Evolutionary conservation across 2,113 vertebrate species (phyloP).

Genomic region (Indri indri): DNA sequence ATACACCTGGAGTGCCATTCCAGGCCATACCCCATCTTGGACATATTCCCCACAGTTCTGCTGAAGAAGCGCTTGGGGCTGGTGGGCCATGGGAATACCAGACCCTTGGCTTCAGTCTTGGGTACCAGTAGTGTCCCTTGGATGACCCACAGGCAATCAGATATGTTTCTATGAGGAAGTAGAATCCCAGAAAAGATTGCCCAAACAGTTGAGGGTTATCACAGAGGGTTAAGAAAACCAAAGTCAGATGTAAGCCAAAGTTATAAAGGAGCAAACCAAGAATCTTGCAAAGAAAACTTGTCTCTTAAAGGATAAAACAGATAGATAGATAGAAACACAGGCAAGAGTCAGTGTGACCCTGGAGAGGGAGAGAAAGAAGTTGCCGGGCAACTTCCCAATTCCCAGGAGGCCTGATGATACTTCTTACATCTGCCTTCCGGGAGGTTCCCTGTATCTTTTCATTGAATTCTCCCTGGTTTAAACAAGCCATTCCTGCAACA

Average conservation of each 20-base stretch:
- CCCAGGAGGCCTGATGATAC: background rate
- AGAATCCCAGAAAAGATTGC: background rate
- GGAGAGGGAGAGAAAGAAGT: background rate
- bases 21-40: too few species aligned
- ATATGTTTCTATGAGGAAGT: background rate
- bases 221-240: constrained; percentile 49
- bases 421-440: background rate
- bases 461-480: background rate
- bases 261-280: background rate
- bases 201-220: background rate
- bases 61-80: background rate
- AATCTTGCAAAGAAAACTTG: background rate
- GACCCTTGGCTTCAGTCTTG: background rate
- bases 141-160: background rate
- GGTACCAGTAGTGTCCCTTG: background rate
- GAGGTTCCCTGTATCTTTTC: background rate
- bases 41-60: background rate
- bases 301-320: background rate
- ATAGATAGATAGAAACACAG: background rate
- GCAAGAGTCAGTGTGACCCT: background rate
- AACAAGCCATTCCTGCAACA: background rate
- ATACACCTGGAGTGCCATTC: background rate
- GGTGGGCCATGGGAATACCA: too few species aligned
- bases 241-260: background rate
- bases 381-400: background rate